phyloP scores from a whole-genome alignment of 2,888 invertebrate genomes.

The Seira ritae region DNA sequence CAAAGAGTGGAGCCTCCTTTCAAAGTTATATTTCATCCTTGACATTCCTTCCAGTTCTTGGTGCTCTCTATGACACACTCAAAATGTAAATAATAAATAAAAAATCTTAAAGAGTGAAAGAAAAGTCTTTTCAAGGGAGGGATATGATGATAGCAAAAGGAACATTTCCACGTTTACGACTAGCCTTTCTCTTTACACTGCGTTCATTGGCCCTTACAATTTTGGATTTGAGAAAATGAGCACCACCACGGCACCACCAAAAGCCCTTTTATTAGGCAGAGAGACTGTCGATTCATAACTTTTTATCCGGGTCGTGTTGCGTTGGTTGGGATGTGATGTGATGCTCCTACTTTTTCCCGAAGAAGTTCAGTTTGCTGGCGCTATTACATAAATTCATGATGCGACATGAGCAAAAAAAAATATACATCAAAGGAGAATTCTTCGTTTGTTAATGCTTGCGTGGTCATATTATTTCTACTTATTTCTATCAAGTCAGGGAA shows the following conservation, averaged over 20 bases:
- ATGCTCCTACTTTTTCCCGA: neutral
- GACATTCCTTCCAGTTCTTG: constrained; percentile 43
- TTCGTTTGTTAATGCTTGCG: constrained; percentile 6
- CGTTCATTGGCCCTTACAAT: too few relatives aligned
- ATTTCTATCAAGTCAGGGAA: neutral
- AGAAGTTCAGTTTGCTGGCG: neutral
- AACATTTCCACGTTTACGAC: too few relatives aligned
- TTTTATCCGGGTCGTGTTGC: neutral
- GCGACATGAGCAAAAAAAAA: constrained; percentile 33
- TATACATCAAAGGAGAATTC: constrained; percentile 41
- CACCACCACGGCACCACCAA: too few relatives aligned
- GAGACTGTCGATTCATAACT: constrained; percentile 1
- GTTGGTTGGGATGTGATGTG: neutral
- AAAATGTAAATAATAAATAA: constrained; percentile 53
- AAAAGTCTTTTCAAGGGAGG: too few relatives aligned
- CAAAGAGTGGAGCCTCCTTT: too few relatives aligned
- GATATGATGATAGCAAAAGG: too few relatives aligned
- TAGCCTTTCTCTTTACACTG: too few relatives aligned
- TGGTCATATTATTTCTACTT: constrained; percentile 9
- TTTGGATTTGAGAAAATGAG: too few relatives aligned
- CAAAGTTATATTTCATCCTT: constrained; percentile 53
- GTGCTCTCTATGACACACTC: constrained; percentile 38
- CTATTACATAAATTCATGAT: constrained; percentile 37
- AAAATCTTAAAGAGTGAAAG: neutral
- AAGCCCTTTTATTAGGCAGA: neutral